Conservation (phyloP, 2,888 invertebrate genomes). For the Synergus umbraculus region DNA sequence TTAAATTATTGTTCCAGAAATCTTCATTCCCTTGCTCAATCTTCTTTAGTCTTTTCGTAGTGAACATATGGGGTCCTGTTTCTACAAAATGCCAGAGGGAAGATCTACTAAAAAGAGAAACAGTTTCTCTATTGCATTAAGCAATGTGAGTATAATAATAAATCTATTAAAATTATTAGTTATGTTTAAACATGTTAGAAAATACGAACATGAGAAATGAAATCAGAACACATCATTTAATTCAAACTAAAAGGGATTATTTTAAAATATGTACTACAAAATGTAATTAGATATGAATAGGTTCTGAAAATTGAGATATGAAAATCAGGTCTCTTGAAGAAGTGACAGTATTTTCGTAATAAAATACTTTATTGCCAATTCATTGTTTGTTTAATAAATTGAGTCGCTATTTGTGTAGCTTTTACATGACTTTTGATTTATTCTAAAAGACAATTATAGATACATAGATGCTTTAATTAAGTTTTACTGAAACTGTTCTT, state of each 20-base stretch:
- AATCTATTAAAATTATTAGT: not conserved
- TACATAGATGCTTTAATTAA: constrained; percentile 39
- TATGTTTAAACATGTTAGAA: not conserved
- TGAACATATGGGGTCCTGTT: not conserved
- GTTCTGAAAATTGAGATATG: not conserved
- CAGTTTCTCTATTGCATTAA: not conserved
- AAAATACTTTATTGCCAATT: constrained; percentile 41
- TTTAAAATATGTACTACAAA: not conserved
- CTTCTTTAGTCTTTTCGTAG: not conserved
- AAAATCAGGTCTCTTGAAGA: not conserved
- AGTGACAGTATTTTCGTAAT: constrained; percentile 25
- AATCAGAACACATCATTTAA: not conserved
- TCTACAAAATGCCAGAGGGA: not conserved
- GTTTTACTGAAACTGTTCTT: constrained; percentile 34
- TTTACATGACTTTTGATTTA: constrained; percentile 41
- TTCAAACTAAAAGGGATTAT: not conserved
- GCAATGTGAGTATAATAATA: not conserved
- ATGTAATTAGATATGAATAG: not conserved
- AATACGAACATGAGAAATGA: not conserved
- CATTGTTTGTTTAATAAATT: constrained; percentile 31
- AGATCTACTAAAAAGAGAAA: not conserved
- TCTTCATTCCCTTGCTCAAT: not conserved
- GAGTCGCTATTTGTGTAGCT: constrained; percentile 32
- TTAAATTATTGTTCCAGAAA: not conserved
- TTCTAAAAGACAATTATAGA: constrained; percentile 37